Evolutionary conservation across 2,113 vertebrate genomes (phyloP).

Genomic region (Phaetusa simplex): DNA sequence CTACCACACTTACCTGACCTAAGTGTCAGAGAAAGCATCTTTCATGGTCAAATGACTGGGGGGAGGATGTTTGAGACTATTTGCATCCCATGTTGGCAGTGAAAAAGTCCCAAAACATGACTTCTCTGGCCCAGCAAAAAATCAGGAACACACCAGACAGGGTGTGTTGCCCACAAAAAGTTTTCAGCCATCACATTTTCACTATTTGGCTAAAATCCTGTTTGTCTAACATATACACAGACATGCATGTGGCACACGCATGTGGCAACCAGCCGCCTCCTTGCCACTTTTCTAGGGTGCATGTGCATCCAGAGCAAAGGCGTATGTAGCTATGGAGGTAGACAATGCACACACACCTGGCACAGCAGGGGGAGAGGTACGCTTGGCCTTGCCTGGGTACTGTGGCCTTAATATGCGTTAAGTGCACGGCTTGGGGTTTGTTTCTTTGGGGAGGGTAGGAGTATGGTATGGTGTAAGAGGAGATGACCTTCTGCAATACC

Average conservation of each 20-base stretch:
- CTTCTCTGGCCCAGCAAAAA: neutral
- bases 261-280: neutral
- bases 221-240: neutral
- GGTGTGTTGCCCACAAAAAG: neutral
- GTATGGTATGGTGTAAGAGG: neutral
- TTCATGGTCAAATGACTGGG: neutral
- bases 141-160: neutral
- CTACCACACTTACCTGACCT: neutral
- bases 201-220: neutral
- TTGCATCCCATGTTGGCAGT: neutral
- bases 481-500: neutral
- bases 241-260: neutral
- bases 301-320: neutral
- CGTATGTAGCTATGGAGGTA: neutral
- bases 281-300: neutral
- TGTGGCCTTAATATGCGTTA: neutral
- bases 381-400: neutral
- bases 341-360: accelerated
- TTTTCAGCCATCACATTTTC: neutral
- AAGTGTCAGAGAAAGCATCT: neutral
- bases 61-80: neutral
- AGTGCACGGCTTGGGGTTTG: accelerated
- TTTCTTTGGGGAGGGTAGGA: neutral
- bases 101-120: neutral
- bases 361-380: neutral